Conservation (phyloP, 2,797 vertebrate species). For the Oryzias sinensis region DNA sequence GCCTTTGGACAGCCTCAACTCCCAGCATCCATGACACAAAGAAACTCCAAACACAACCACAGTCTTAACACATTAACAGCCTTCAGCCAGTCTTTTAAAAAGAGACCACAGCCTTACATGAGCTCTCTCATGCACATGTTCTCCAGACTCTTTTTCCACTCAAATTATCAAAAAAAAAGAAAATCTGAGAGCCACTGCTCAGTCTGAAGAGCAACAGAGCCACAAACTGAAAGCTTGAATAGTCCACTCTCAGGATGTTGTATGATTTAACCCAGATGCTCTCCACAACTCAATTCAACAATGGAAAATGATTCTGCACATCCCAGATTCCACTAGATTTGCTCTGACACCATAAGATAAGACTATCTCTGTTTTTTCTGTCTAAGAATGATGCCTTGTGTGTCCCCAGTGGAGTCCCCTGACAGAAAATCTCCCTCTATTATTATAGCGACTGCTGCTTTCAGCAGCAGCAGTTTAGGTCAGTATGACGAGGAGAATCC, state of each 20-base stretch:
- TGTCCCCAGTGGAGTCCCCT: conserved; percentile 18
- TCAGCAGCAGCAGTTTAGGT: conserved; percentile 44
- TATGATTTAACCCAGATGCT: conserved; percentile 75
- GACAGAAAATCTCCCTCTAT: conserved; percentile 48
- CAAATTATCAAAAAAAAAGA: background rate
- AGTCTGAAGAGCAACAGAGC: conserved; percentile 30
- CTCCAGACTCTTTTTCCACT: conserved; percentile 51
- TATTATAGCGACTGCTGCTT: conserved; percentile 41
- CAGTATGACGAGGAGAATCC: conserved; percentile 51
- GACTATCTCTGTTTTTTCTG: conserved; percentile 17
- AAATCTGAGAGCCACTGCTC: conserved; percentile 30
- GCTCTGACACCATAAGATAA: conserved; percentile 14
- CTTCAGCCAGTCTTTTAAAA: conserved; percentile 55
- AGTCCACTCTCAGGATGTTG: conserved; percentile 56
- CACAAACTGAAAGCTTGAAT: conserved; percentile 22
- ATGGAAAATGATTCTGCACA: conserved; percentile 33
- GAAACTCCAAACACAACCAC: conserved; percentile 51
- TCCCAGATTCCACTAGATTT: conserved; percentile 17
- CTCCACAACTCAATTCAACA: conserved; percentile 44
- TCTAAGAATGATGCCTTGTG: conserved; percentile 12
- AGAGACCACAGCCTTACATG: conserved; percentile 56
- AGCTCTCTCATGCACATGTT: conserved; percentile 31
- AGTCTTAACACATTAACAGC: conserved; percentile 69
- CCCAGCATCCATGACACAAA: conserved; percentile 26
- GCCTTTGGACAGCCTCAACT: conserved; percentile 12